A percentile compares a stretch with the other conserved stretches of the same genome.
Conservation (phyloP, 2,888 invertebrate species). For the Agonopterix heracliana region DNA sequence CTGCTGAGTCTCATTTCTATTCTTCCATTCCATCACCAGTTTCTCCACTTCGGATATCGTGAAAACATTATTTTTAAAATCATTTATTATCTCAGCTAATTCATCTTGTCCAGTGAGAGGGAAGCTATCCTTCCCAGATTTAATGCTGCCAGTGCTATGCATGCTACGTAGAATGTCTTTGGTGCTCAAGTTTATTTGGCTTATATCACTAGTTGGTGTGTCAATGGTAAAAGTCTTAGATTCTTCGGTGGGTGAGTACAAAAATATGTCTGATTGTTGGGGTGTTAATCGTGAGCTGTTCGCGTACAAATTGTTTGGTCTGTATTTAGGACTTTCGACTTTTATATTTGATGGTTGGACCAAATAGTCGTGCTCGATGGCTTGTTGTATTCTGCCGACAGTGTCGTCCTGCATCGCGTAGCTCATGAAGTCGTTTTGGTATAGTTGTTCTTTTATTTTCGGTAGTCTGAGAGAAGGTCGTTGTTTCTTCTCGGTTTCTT, state of each 20-base stretch:
- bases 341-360: slow-evolving; percentile 79
- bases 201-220: slow-evolving; percentile 69
- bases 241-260: slow-evolving; percentile 72
- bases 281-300: slow-evolving; percentile 64
- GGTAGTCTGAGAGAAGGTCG: slow-evolving; percentile 63
- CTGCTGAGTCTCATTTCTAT: slow-evolving; percentile 90
- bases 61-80: slow-evolving; percentile 92
- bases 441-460: slow-evolving; percentile 64
- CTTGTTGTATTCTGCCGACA: slow-evolving; percentile 61
- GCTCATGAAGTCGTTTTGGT: slow-evolving; percentile 64
- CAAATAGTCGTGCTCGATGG: slow-evolving; percentile 75
- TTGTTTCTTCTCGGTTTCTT: slow-evolving; percentile 50
- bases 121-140: slow-evolving; percentile 57
- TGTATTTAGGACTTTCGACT: slow-evolving; percentile 67
- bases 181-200: slow-evolving; percentile 64
- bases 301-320: slow-evolving; percentile 66
- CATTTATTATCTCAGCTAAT: slow-evolving; percentile 89
- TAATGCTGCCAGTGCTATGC: slow-evolving; percentile 55
- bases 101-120: slow-evolving; percentile 81
- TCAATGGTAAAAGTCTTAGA: slow-evolving; percentile 63
- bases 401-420: slow-evolving; percentile 45
- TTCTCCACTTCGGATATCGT: slow-evolving; percentile 90
- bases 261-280: slow-evolving; percentile 59
- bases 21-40: slow-evolving; percentile 90
- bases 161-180: slow-evolving; percentile 49